Conservation (phyloP, 2,797 vertebrate species). For the Sylvia borin region DNA sequence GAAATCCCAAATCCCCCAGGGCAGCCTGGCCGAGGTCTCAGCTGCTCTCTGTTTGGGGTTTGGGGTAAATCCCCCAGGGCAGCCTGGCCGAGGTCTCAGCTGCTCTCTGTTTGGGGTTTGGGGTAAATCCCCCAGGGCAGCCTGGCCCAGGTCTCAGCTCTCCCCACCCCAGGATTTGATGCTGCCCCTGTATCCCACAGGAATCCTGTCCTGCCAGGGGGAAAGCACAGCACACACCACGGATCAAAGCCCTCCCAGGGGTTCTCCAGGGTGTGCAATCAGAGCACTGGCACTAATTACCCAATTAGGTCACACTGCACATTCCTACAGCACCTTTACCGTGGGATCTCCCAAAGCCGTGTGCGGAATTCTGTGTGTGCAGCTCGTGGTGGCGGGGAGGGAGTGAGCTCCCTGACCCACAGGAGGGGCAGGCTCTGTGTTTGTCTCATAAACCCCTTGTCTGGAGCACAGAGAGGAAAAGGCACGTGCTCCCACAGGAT, state of each 20-base stretch:
- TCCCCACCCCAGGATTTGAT: rapidly evolving
- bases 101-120: no score
- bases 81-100: no score
- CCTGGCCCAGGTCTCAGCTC: background rate
- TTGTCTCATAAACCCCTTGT: rapidly evolving
- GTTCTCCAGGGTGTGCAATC: no score
- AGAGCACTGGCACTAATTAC: background rate
- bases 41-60: background rate
- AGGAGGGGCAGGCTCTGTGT: background rate
- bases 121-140: no score
- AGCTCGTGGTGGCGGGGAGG: rapidly evolving
- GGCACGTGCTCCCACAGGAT: rapidly evolving
- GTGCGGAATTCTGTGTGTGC: rapidly evolving
- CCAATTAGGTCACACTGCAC: rapidly evolving
- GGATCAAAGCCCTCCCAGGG: no score
- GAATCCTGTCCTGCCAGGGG: background rate
- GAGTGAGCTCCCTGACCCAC: background rate
- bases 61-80: background rate
- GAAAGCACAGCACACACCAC: rapidly evolving
- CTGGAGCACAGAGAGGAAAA: background rate
- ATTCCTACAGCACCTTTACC: background rate
- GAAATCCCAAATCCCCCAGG: no score
- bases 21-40: no score
- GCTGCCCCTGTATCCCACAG: rapidly evolving
- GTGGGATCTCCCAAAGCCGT: background rate